Conservation (phyloP, 2,113 vertebrate genomes). For the Oncorhynchus keta region DNA sequence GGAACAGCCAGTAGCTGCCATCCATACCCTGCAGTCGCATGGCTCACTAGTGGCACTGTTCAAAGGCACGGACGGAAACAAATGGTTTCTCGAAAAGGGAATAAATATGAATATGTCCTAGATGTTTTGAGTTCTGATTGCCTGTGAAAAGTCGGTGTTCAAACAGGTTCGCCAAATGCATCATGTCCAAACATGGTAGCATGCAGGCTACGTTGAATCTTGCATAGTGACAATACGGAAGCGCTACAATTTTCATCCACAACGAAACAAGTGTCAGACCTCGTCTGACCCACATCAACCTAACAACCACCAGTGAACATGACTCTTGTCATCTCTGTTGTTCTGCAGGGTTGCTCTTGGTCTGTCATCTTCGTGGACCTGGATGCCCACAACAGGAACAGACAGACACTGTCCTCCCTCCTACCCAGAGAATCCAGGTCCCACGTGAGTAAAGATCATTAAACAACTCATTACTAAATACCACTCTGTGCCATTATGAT, state of each 20-base stretch:
- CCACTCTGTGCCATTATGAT: neutral
- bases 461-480: neutral
- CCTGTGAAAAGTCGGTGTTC: no score
- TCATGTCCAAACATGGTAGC: no score
- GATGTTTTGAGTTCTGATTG: no score
- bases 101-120: neutral
- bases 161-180: no score
- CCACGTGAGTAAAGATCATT: constrained; percentile 80
- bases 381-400: constrained; percentile 95
- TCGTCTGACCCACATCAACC: no score
- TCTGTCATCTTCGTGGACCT: constrained; percentile 99
- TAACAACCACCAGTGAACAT: neutral
- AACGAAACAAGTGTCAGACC: no score
- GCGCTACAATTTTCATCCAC: neutral
- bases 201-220: neutral
- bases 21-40: neutral
- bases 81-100: neutral
- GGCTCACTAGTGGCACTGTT: neutral
- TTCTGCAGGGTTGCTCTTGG: constrained; percentile 93
- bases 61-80: neutral
- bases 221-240: neutral
- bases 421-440: constrained; percentile 94
- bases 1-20: neutral
- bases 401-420: constrained; percentile 90
- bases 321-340: constrained; percentile 8